Evolutionary conservation across 2,113 vertebrate genomes (phyloP).

Genomic region (Athene noctua): DNA sequence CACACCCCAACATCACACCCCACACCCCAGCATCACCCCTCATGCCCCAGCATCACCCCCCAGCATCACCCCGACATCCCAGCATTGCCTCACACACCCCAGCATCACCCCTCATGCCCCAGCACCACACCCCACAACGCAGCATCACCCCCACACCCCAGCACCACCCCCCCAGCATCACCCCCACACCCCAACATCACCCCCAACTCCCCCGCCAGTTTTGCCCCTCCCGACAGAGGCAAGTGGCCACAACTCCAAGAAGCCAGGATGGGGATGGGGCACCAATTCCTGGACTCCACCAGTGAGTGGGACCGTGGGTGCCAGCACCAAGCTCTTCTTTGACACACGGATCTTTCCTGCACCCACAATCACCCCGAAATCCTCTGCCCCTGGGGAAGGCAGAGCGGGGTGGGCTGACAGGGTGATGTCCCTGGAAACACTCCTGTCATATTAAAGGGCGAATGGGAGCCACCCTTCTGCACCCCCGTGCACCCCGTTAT

Average conservation of each 20-base stretch:
- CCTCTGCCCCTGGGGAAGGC: not conserved
- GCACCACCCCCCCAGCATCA: not conserved
- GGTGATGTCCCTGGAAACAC: not conserved
- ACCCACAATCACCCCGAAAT: fast-evolving
- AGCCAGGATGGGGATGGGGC: not conserved
- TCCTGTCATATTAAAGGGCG: not conserved
- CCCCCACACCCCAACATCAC: not conserved
- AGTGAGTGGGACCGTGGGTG: fast-evolving
- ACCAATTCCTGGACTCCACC: fast-evolving
- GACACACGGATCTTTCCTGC: not conserved
- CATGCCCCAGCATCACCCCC: not conserved
- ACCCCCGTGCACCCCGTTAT: fast-evolving
- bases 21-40: not conserved
- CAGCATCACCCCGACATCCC: not conserved
- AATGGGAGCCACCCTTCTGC: not conserved
- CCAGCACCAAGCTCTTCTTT: fast-evolving
- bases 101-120: too few relatives aligned
- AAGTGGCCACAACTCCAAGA: not conserved
- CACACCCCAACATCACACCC: not conserved
- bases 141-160: too few relatives aligned
- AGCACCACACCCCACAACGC: too few relatives aligned
- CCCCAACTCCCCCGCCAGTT: not conserved
- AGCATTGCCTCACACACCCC: too few relatives aligned
- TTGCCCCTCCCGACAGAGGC: fast-evolving
- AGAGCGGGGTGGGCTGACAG: not conserved